Evolutionary conservation across 2,113 vertebrate genomes (phyloP).

Genomic region (Phyllopteryx taeniolatus): DNA sequence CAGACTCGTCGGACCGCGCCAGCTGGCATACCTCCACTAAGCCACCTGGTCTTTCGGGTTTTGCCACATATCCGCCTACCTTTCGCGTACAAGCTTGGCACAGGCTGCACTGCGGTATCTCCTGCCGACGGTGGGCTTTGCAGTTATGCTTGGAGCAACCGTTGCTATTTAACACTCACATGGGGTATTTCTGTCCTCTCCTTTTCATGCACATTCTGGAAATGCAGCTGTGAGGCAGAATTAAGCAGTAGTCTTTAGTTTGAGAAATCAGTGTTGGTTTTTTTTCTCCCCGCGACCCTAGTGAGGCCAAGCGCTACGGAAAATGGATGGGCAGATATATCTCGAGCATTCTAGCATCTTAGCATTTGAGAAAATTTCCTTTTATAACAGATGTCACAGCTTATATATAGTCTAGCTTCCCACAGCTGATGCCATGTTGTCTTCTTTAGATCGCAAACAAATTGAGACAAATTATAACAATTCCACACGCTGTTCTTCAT

Average conservation of each 20-base stretch:
- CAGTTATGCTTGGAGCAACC: constrained; percentile 21
- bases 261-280: too few species aligned
- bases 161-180: constrained; percentile 14
- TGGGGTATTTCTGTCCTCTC: constrained; percentile 6
- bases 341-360: background rate
- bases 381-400: background rate
- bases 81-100: constrained; percentile 26
- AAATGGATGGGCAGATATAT: too few species aligned
- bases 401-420: background rate
- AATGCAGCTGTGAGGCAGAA: constrained; percentile 10
- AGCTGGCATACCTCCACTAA: constrained; percentile 39
- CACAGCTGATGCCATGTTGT: background rate
- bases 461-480: too few species aligned
- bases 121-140: constrained; percentile 7
- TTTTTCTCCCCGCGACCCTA: background rate
- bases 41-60: constrained; percentile 37
- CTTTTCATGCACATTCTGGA: constrained; percentile 9
- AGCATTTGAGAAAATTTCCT: background rate
- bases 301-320: background rate
- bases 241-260: background rate
- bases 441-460: background rate
- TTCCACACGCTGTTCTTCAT: too few species aligned
- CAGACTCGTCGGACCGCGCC: constrained; percentile 22
- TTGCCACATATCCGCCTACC: constrained; percentile 29
- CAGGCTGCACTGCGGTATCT: constrained; percentile 6